Evolutionary conservation across 2,113 vertebrate species (phyloP).

Genomic region (Solea solea): DNA sequence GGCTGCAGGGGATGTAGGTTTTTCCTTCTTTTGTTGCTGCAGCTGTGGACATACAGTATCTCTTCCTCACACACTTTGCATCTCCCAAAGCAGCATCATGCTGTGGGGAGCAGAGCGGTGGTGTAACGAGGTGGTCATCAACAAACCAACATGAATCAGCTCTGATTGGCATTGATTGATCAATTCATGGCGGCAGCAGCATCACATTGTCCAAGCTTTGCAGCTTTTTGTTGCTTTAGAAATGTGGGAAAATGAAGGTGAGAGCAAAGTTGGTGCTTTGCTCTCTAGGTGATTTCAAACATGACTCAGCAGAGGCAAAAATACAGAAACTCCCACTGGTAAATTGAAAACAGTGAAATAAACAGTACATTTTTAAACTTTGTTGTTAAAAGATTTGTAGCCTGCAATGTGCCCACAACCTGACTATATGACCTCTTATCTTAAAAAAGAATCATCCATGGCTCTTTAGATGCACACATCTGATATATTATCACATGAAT

Average conservation of each 20-base stretch:
- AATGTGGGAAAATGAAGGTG: background rate
- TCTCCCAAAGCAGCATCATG: background rate
- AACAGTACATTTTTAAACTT: too few relatives aligned
- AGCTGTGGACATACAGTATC: conserved; percentile 2
- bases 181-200: too few relatives aligned
- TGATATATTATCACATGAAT: background rate
- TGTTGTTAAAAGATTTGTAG: too few relatives aligned
- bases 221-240: background rate
- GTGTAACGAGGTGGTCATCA: background rate
- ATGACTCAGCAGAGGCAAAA: too few relatives aligned
- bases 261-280: background rate
- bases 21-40: conserved; percentile 1
- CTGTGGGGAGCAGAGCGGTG: background rate
- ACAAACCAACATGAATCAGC: background rate
- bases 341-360: too few relatives aligned
- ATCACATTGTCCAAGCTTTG: background rate
- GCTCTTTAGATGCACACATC: background rate
- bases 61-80: background rate
- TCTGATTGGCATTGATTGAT: background rate
- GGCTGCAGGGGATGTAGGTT: conserved; percentile 27
- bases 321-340: too few relatives aligned
- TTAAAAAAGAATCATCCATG: too few relatives aligned
- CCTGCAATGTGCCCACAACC: too few relatives aligned
- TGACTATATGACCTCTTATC: too few relatives aligned
- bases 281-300: too few relatives aligned